Evolutionary conservation across 1,140 invertebrate species (phyloP).

Genomic region (Polypedilum pembai): DNA sequence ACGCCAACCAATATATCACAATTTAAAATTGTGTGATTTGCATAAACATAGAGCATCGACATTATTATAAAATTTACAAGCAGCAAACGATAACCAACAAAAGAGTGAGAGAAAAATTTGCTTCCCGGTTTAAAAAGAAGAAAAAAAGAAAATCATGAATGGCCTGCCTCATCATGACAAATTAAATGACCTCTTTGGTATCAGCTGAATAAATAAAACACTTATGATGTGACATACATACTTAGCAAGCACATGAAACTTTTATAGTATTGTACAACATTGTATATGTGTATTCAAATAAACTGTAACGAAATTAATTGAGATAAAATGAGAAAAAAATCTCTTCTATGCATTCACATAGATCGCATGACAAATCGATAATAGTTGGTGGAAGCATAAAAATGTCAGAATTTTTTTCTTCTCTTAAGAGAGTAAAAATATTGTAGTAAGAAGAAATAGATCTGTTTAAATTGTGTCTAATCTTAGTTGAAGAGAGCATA

Average conservation of each 20-base stretch:
- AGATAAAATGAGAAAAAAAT: neutral
- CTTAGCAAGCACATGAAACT: neutral
- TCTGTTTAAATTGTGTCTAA: constrained; percentile 13
- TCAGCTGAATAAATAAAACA: neutral
- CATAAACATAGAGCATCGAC: neutral
- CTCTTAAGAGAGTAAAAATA: neutral
- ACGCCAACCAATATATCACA: constrained; percentile 2
- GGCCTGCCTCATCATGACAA: neutral
- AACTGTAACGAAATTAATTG: constrained; percentile 24
- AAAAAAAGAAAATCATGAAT: neutral
- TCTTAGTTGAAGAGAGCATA: neutral
- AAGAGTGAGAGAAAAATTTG: constrained; percentile 1
- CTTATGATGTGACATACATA: neutral
- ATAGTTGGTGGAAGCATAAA: constrained; percentile 16
- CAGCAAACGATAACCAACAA: too few species aligned
- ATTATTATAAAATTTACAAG: too few species aligned
- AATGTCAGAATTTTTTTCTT: constrained; percentile 2
- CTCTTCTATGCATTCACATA: constrained; percentile 2
- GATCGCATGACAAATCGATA: constrained; percentile 26
- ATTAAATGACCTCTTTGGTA: neutral
- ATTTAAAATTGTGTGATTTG: neutral
- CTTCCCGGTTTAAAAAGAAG: neutral
- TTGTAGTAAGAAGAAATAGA: neutral
- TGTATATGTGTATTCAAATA: neutral
- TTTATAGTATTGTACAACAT: neutral